Percentiles rank a stretch among this genome's conserved stretches.
These are phyloP conservation scores for Ametastegia equiseti DNA, from an alignment of 2,888 invertebrate genomes.

Conservation along the genomic window DNA sequence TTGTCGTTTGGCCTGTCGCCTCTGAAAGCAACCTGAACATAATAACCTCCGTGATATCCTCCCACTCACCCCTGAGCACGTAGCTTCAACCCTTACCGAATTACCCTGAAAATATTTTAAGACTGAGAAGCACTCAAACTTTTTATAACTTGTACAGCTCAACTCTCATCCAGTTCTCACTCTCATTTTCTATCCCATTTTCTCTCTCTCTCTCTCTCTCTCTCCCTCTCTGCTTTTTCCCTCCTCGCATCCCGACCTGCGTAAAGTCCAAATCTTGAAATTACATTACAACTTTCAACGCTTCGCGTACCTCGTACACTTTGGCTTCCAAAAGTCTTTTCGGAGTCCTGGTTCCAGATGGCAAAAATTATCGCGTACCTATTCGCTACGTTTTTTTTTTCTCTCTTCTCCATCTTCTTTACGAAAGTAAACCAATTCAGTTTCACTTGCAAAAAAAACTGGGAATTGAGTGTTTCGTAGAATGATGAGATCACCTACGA, in stretches of 20 bases:
- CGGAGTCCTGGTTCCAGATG: neutral
- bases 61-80: neutral
- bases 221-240: neutral
- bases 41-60: neutral
- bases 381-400: neutral
- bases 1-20: neutral
- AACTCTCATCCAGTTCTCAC: neutral
- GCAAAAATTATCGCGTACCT: neutral
- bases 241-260: neutral
- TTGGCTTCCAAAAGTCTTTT: neutral
- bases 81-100: constrained; percentile 17
- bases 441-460: too few relatives aligned
- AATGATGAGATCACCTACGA: too few relatives aligned
- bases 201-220: neutral
- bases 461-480: too few relatives aligned
- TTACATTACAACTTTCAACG: constrained; percentile 19
- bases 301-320: neutral
- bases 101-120: constrained; percentile 25
- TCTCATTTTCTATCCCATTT: neutral
- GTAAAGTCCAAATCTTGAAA: neutral
- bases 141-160: constrained; percentile 8
- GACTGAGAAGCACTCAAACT: constrained; percentile 10
- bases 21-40: neutral
- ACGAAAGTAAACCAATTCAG: too few relatives aligned
- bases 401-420: too few relatives aligned